Evolutionary conservation across 2,797 vertebrate genomes (phyloP), one percentile per base, ranked within the genome.

Genomic region (Malacoctenus gilli): DNA sequence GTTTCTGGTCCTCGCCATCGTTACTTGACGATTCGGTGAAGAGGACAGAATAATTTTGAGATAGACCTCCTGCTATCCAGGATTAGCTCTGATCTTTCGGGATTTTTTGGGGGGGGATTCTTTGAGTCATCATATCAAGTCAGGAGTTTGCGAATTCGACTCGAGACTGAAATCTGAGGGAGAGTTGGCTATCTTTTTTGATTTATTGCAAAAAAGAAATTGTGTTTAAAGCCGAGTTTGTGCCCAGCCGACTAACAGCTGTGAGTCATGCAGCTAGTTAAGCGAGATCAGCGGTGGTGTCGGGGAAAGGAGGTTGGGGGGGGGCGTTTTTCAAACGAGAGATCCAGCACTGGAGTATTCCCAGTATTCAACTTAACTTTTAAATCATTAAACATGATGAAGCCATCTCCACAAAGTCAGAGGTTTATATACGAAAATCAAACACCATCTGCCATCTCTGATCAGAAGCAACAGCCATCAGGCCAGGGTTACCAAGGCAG

Each of bases 381-480:
- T 80, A 86, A 89, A 90, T 91, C 84, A 89, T 91, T 92, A 89
- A 87, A 89, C 87, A 88, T 86, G 89, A 91, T 92, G 87, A 91
- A 92, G 89, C 85, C 88, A 85, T 93, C 89, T 89, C 86, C 79
- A 69, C 87, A 83, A 91, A 89, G 85, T 89, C 86, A 67, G 82
- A 63, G 81, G 82, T 87, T 89, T 92, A 89, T 89, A 85, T 87
- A 87, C 86, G 68, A 89, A 91, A 92, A 92, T 93, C 90, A 92
- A 92, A 92, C 81, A 77, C 83, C 87, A 89, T 91, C 90, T 92
- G 91, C 91, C 90, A 89, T 89, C 87, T 88, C 82, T 90, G 91
- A 92, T 93, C 91, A 91, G 88, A 89, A 77, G 86, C 89, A 90
- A 89, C 91, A 91, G 89, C 88, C 89, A 83, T 92, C 92, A 92